phyloP scores from a whole-genome alignment of 2,113 vertebrate species.

The Corythornis madagascariensis region DNA sequence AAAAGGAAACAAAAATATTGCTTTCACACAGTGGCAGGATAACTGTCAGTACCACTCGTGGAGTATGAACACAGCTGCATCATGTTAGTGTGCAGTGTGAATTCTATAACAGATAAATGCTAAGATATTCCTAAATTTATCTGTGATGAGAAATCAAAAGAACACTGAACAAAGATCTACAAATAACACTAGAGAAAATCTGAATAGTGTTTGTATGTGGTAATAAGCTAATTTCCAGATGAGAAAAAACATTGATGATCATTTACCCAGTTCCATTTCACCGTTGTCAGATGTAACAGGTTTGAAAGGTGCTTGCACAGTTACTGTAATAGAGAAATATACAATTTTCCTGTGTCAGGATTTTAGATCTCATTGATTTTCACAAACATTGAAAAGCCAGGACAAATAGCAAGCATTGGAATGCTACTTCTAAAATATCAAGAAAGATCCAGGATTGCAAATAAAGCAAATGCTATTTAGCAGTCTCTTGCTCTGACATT shows the following conservation, averaged over 20 bases:
- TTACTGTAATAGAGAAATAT: not conserved
- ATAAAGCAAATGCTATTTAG: not conserved
- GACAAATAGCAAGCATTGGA: not conserved
- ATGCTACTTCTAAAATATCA: not conserved
- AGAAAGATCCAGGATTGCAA: not conserved
- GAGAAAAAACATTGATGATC: not conserved
- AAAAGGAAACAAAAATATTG: not conserved
- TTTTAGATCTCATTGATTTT: not conserved
- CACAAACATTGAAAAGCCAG: not conserved
- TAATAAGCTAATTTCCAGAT: not conserved
- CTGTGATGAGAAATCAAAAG: not conserved
- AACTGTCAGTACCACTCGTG: conserved; percentile 7
- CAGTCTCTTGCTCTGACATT: not conserved
- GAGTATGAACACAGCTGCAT: conserved; percentile 29
- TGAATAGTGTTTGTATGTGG: not conserved
- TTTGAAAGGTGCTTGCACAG: not conserved
- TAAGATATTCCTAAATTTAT: not conserved
- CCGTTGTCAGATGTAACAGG: not conserved
- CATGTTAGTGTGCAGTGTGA: not conserved
- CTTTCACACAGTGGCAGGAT: not conserved
- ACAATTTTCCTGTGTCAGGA: not conserved
- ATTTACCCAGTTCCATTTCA: not conserved
- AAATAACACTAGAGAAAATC: not conserved
- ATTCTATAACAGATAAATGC: not conserved
- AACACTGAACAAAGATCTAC: not conserved